Evolutionary conservation across 2,888 invertebrate species (phyloP), one percentile per base, ranked within the genome.

Genomic region (Acrobasis consociella): DNA sequence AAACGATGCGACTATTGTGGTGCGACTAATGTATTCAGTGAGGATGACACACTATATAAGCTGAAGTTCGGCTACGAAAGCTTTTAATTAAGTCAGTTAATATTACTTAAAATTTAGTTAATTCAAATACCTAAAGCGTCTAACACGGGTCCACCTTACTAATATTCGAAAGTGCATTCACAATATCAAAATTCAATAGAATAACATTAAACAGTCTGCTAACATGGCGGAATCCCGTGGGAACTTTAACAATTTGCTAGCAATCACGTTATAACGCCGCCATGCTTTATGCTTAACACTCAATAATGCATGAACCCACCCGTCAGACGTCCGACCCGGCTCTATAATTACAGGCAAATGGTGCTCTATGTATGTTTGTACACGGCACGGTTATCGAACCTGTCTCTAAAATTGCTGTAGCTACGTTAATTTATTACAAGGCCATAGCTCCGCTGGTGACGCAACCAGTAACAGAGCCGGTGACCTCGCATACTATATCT

Each of bases 361-460:
- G 76, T 83, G 46, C 10, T 11, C n/a, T 46, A n/a, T 46, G 3
- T 11, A 46, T 46, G 46, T 46, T 77, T 78, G 84, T 85, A 86
- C 75, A 65, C 73, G 77, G 74, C 75, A 74, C 83, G 88, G 88
- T 86, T 89, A 83, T 86, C 86, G 86, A 88, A 87, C 86, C 74
- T 77, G 67, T 71, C 75, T 79, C 79, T 73, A 76, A 79, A 77
- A 74, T 74, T 67, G 62, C 73, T 73, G 75, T 72, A 71, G 70
- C 73, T 74, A 76, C 71, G 72, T 77, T 73, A 76, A 81, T 76
- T 67, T 76, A 81, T 72, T 76, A 81, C 74, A 88, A 89, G 86
- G 84, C 81, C 85, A 78, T 76, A 75, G 79, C 73, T 76, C 65
- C 69, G 73, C 72, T 67, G 72, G 69, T 88, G 87, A 87, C 86